phyloP scores from a whole-genome alignment of 2,888 invertebrate species.

The Odontocerum albicorne region DNA sequence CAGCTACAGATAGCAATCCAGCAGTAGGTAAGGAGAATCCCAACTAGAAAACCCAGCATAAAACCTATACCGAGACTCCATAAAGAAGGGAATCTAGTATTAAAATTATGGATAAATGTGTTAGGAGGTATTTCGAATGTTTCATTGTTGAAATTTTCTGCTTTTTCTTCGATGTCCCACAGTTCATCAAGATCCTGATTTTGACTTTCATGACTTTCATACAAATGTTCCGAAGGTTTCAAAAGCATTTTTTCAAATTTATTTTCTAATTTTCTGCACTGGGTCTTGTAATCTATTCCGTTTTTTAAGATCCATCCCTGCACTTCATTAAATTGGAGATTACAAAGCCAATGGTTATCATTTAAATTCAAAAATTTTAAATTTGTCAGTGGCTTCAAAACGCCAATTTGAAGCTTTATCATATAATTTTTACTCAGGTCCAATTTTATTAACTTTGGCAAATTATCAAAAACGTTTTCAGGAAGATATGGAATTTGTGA shows the following conservation, averaged over 20 bases:
- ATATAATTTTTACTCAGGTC: constrained; percentile 65
- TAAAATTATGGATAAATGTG: constrained; percentile 49
- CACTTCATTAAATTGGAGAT: constrained; percentile 47
- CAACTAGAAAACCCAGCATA: constrained; percentile 50
- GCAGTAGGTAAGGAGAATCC: constrained; percentile 51
- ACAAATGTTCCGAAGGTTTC: constrained; percentile 38
- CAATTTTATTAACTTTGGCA: constrained; percentile 59
- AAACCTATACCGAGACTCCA: constrained; percentile 52
- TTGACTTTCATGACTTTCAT: constrained; percentile 42
- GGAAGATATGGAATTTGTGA: constrained; percentile 61
- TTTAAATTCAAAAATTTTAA: constrained; percentile 56
- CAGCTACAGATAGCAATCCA: constrained; percentile 51
- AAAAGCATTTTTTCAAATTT: constrained; percentile 60
- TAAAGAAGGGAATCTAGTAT: constrained; percentile 50
- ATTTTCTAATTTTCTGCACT: constrained; percentile 47
- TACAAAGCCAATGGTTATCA: constrained; percentile 62
- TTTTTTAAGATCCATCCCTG: constrained; percentile 49
- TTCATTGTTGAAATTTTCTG: constrained; percentile 36
- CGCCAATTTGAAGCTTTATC: constrained; percentile 52
- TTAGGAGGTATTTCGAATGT: constrained; percentile 33
- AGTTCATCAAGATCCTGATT: constrained; percentile 47
- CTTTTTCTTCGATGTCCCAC: constrained; percentile 46
- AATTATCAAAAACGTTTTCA: constrained; percentile 52
- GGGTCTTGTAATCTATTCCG: constrained; percentile 52
- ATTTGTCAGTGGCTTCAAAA: constrained; percentile 52